Base-by-base conservation (phyloP, 2,888 invertebrate genomes). In the Drosophila antonietae region DNA sequence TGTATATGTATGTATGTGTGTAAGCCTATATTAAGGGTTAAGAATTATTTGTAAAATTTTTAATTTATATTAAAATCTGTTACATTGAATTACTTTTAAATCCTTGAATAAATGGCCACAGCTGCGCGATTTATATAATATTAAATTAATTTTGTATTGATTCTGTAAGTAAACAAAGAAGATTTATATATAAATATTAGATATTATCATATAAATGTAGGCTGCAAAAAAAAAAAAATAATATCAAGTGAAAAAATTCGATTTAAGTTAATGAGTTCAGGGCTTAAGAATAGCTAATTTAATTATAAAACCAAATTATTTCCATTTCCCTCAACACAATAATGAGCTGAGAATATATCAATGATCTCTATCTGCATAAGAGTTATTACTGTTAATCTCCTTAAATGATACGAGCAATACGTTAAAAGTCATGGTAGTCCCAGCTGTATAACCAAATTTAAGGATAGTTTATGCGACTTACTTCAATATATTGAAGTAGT, bases 11-110 rank as follows among this genome's bases (percentile, higher is more conserved):
- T 28, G 6, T 18, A 10, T 8, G 8, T 18, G 2, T n/a, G 33
- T 20, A 51, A 35, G 18, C 51, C 35, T 33, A 51, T 18, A 35
- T 20, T 12, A 51, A 59, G 59, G 51, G 35, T 44, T 59, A 35
- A 35, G 35, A 35, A 37, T 70, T 53, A 53, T 31, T 55, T 51
- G 35, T 37, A 31, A 46, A 74, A n/a, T 5, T 35, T 62, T 44
- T 62, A 12, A 35, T 49, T 49, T 28, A 46, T 35, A 53, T 51
- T 33, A 20, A 51, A 51, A 51, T 51, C 7, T 8, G 51, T 51
- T 51, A 3, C 18, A 20, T 33, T 7, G 33, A 18, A 18, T 8
- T 2, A 41, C 31, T 10, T 51, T 33, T 51, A 51, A 51, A 14
- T 20, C 44, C 44, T 23, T 2, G 20, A 12, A 18, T 23, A 8